Evolutionary conservation across 2,888 invertebrate genomes (phyloP).

Genomic region (Melinaea marsaeus): DNA sequence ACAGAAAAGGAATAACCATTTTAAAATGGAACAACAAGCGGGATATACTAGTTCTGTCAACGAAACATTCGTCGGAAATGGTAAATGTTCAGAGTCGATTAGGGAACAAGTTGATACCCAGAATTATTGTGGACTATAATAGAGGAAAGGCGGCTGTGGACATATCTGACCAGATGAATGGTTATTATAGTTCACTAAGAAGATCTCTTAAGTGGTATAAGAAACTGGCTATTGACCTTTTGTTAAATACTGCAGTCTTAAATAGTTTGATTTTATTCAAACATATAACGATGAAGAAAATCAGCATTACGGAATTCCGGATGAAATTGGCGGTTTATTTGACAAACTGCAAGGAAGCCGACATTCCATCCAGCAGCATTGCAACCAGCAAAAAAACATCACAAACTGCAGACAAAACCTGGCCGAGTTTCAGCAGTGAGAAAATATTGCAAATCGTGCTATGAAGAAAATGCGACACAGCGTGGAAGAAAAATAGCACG

Average conservation of each 20-base stretch:
- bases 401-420: too few relatives aligned
- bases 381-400: too few relatives aligned
- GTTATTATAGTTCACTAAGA: constrained; percentile 19
- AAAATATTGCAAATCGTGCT: too few relatives aligned
- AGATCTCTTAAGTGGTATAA: constrained; percentile 24
- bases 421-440: too few relatives aligned
- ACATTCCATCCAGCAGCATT: neutral
- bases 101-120: constrained; percentile 26
- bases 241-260: constrained; percentile 21
- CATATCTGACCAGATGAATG: constrained; percentile 25
- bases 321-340: constrained; percentile 26
- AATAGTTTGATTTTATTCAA: constrained; percentile 22
- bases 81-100: constrained; percentile 10
- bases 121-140: constrained; percentile 39
- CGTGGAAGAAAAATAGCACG: constrained; percentile 14
- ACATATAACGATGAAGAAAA: constrained; percentile 29
- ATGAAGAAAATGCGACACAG: too few relatives aligned
- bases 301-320: constrained; percentile 9
- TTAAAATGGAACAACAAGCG: constrained; percentile 35
- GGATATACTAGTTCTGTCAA: constrained; percentile 35
- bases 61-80: constrained; percentile 28
- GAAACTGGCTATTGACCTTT: constrained; percentile 23
- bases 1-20: constrained; percentile 32
- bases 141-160: constrained; percentile 21
- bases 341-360: constrained; percentile 22